Conservation (phyloP, 2,113 vertebrate species). For the Caranx ignobilis region DNA sequence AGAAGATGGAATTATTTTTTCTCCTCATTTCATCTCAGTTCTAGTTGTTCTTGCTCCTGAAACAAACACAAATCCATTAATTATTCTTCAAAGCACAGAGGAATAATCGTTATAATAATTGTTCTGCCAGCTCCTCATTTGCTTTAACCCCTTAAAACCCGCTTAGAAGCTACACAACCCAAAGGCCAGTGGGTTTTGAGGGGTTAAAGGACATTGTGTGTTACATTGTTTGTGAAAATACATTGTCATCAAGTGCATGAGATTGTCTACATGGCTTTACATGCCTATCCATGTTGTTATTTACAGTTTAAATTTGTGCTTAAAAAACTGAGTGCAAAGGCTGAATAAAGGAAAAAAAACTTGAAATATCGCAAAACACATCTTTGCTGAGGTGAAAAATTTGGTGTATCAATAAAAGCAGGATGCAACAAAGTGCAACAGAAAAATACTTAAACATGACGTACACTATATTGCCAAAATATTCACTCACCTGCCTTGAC, state of each 20-base stretch:
- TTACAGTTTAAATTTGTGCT: neutral
- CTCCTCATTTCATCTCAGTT: slow-evolving; percentile 30
- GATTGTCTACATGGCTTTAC: neutral
- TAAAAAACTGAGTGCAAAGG: neutral
- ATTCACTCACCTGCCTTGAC: no score
- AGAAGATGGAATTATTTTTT: slow-evolving; percentile 14
- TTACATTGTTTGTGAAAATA: slow-evolving; percentile 40
- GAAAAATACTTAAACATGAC: neutral
- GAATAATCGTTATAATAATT: slow-evolving; percentile 2
- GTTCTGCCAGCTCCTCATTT: neutral
- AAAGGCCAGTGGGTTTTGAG: no score
- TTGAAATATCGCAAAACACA: neutral
- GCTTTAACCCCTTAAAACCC: neutral
- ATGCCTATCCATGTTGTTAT: neutral
- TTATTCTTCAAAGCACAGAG: slow-evolving; percentile 13
- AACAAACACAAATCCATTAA: slow-evolving; percentile 16
- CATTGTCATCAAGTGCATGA: neutral
- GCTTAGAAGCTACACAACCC: no score
- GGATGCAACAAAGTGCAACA: no score
- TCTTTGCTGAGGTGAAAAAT: neutral
- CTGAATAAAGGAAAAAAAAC: neutral
- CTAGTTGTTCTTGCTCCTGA: slow-evolving; percentile 1
- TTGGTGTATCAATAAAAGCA: neutral
- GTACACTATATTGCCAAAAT: neutral
- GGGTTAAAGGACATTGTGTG: neutral